Evolutionary conservation across 2,888 invertebrate genomes (phyloP).

Genomic region (Nezara viridula): DNA sequence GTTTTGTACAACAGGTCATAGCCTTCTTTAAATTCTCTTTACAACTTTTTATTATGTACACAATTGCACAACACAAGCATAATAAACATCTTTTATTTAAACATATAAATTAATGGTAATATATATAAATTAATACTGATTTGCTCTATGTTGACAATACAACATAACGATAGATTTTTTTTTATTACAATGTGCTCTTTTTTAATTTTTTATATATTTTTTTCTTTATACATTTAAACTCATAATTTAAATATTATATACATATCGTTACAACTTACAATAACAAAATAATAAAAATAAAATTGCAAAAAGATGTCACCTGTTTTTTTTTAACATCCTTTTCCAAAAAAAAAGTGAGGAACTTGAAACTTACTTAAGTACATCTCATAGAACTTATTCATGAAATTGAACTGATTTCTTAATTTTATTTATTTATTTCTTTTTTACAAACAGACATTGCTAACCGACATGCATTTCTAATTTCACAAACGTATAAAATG

Average conservation of each 20-base stretch:
- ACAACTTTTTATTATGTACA: constrained; percentile 51
- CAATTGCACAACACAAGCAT: constrained; percentile 57
- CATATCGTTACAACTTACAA: constrained; percentile 52
- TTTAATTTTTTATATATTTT: constrained; percentile 26
- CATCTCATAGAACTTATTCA: background rate
- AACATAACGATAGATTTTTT: constrained; percentile 38
- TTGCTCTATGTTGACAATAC: constrained; percentile 56
- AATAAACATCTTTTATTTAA: constrained; percentile 53
- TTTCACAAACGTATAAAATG: constrained; percentile 35
- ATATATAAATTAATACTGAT: constrained; percentile 63
- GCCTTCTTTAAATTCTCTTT: constrained; percentile 38
- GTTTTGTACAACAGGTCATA: constrained; percentile 55
- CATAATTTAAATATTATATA: constrained; percentile 51
- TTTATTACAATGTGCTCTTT: constrained; percentile 33
- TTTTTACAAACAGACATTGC: background rate
- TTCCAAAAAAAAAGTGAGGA: constrained; percentile 10
- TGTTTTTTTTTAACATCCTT: constrained; percentile 15
- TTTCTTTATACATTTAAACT: background rate
- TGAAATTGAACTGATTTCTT: background rate
- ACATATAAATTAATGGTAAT: constrained; percentile 58
- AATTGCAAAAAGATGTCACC: constrained; percentile 23
- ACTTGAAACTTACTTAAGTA: constrained; percentile 42
- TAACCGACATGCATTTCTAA: constrained; percentile 5
- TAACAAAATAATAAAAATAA: background rate
- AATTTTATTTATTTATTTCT: background rate